Conservation (phyloP, 92 coral and sea anemone genomes). For the Phenganax subtilis region DNA sequence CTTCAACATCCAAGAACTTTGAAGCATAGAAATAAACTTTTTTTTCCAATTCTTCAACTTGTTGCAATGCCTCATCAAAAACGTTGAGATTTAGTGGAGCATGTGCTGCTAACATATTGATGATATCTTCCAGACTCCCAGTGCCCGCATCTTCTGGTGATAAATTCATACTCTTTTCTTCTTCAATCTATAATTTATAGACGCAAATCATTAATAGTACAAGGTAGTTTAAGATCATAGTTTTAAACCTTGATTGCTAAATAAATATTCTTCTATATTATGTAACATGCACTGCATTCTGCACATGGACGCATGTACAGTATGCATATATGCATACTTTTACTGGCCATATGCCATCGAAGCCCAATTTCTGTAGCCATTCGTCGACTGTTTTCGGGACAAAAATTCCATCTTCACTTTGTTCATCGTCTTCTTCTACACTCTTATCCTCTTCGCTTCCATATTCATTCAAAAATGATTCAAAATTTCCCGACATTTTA, state of each 20-base stretch:
- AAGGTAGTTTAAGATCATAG: too few relatives aligned
- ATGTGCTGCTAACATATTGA: slow-evolving; percentile 59
- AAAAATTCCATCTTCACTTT: slow-evolving; percentile 37
- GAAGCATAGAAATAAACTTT: slow-evolving; percentile 52
- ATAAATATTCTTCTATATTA: too few relatives aligned
- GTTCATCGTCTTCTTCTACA: slow-evolving; percentile 49
- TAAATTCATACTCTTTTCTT: slow-evolving; percentile 50
- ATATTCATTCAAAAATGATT: slow-evolving; percentile 65
- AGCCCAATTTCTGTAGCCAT: slow-evolving; percentile 56
- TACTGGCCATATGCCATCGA: neutral
- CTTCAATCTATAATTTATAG: slow-evolving; percentile 56
- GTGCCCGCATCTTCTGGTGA: slow-evolving; percentile 73
- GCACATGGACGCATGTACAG: too few relatives aligned
- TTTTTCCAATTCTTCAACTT: slow-evolving; percentile 63
- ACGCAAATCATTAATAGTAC: slow-evolving; percentile 40
- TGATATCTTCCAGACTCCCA: slow-evolving; percentile 85
- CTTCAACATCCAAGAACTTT: slow-evolving; percentile 50
- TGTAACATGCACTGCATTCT: too few relatives aligned
- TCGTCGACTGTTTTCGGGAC: slow-evolving; percentile 68
- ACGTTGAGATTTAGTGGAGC: slow-evolving; percentile 79
- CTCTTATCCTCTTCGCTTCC: slow-evolving; percentile 59
- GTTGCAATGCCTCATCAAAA: slow-evolving; percentile 67
- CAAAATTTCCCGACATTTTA: slow-evolving; percentile 69
- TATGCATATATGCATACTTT: too few relatives aligned
- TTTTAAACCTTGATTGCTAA: too few relatives aligned